A percentile compares a stretch with the other conserved stretches of the same genome.
Evolutionary conservation across 2,888 invertebrate species (phyloP).

Genomic region (Thereva unica): DNA sequence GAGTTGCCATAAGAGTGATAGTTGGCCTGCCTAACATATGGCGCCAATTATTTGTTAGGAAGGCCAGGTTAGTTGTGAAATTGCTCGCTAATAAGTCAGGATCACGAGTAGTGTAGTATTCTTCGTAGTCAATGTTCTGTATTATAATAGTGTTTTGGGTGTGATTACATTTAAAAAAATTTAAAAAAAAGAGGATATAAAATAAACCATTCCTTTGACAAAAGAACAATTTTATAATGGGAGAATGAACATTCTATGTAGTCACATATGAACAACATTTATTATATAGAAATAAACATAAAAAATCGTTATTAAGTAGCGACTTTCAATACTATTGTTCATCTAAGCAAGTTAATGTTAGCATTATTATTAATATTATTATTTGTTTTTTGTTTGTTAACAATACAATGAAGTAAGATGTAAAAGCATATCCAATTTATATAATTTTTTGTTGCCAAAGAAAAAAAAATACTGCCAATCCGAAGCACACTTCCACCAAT

Average conservation of each 20-base stretch:
- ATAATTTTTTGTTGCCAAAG: constrained; percentile 11
- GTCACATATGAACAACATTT: neutral
- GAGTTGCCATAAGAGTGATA: constrained; percentile 85
- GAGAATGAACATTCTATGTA: neutral
- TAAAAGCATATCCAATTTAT: constrained; percentile 9
- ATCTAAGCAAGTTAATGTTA: too few relatives aligned
- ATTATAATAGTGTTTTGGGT: constrained; percentile 28
- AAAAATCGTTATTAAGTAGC: too few relatives aligned
- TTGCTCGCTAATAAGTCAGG: constrained; percentile 92
- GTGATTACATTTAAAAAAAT: constrained; percentile 5
- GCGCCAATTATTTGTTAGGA: constrained; percentile 96
- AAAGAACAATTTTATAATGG: constrained; percentile 17
- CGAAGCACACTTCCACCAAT: constrained; percentile 34
- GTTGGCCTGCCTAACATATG: constrained; percentile 96
- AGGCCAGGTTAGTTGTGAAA: constrained; percentile 90
- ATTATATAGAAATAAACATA: too few relatives aligned
- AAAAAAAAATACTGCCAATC: neutral
- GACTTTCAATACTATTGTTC: too few relatives aligned
- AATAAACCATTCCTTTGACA: neutral
- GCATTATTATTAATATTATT: neutral
- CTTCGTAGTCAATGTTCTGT: constrained; percentile 88
- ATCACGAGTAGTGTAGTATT: constrained; percentile 97
- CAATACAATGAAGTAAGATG: neutral
- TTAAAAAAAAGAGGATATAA: neutral
- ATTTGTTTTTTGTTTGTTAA: neutral